Percentiles rank a stretch among this genome's conserved stretches.
Evolutionary conservation across 2,797 vertebrate genomes (phyloP).

Genomic region (Notamacropus eugenii): DNA sequence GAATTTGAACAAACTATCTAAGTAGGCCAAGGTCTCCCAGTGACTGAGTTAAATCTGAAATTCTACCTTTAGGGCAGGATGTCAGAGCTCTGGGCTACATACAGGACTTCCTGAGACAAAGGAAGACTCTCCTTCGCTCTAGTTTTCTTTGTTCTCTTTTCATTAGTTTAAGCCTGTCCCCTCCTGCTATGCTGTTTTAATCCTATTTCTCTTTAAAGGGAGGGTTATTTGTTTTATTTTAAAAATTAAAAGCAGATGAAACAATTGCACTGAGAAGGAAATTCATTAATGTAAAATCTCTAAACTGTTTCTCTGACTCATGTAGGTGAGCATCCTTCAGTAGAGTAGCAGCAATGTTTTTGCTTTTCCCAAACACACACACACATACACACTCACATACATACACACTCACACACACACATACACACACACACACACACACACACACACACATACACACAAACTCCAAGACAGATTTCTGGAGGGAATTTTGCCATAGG

Average conservation of each 20-base stretch:
- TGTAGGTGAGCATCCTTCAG: constrained; percentile 70
- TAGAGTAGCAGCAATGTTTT: constrained; percentile 49
- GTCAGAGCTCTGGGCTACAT: constrained; percentile 71
- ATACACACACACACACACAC: background rate
- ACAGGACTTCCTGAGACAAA: constrained; percentile 32
- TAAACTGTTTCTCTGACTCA: constrained; percentile 66
- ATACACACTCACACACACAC: background rate
- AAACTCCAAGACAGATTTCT: background rate
- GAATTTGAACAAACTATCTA: background rate
- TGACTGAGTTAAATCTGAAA: constrained; percentile 67
- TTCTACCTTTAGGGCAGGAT: constrained; percentile 36
- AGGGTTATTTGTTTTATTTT: background rate
- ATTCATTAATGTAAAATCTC: constrained; percentile 57
- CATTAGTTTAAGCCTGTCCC: constrained; percentile 76
- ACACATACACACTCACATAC: background rate
- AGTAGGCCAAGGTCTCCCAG: background rate
- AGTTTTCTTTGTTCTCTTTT: constrained; percentile 73
- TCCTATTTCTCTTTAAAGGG: constrained; percentile 61
- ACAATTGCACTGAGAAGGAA: constrained; percentile 40
- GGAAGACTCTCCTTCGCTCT: constrained; percentile 54
- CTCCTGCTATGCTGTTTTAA: constrained; percentile 77
- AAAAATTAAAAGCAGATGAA: constrained; percentile 74
- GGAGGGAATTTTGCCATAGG: background rate
- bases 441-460: too few relatives aligned
- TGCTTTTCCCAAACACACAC: constrained; percentile 48